A percentile compares a stretch with the other conserved stretches of the same genome.
phyloP scores from a whole-genome alignment of 1,140 invertebrate species.

The Meloidogyne hapla region DNA sequence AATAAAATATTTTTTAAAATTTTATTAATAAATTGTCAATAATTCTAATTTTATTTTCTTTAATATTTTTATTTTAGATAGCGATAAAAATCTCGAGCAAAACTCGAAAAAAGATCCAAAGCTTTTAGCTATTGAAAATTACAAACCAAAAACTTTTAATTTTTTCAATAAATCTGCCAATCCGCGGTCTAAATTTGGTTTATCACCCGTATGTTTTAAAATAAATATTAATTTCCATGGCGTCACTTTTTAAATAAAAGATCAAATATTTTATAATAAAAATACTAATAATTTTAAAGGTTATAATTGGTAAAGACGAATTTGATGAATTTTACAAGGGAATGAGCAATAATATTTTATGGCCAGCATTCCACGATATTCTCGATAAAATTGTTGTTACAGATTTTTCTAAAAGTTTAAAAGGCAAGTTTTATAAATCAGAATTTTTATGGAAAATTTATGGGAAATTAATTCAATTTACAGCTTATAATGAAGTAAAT shows the following conservation, averaged over 20 bases:
- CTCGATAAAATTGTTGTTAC: conserved; percentile 60
- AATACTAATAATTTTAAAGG: not conserved
- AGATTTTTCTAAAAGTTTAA: conserved; percentile 44
- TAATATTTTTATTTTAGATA: conserved; percentile 16
- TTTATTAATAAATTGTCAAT: no score
- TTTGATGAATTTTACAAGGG: conserved; percentile 63
- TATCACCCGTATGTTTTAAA: not conserved
- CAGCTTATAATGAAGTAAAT: not conserved
- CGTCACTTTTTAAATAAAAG: no score
- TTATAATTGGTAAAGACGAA: conserved; percentile 42
- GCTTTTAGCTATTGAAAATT: not conserved
- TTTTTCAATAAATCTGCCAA: no score
- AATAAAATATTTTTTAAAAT: no score
- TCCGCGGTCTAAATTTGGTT: not conserved
- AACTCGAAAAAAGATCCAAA: not conserved
- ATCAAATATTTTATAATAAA: no score
- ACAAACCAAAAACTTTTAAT: no score
- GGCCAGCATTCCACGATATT: conserved; percentile 62
- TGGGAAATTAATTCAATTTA: not conserved
- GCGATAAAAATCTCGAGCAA: conserved; percentile 41
- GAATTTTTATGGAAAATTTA: conserved; percentile 22
- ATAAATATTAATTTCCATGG: no score
- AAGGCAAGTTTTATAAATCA: conserved; percentile 61
- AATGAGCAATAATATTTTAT: conserved; percentile 61
- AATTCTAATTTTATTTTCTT: no score